These are phyloP conservation scores for Tetragonisca angustula DNA, from an alignment of 2,888 invertebrate species.

Conservation along the genomic window DNA sequence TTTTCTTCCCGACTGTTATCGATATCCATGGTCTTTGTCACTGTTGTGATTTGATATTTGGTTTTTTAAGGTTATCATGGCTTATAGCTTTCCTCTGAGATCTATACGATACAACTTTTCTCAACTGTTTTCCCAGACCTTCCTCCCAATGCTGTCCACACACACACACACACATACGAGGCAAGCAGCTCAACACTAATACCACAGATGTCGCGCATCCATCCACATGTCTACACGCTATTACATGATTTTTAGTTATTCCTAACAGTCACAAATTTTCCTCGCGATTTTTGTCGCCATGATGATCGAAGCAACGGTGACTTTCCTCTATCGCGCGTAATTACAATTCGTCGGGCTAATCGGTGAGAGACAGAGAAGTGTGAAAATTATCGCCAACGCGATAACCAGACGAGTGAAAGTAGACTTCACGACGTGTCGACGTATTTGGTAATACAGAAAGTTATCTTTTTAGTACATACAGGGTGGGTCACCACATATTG, in stretches of 20 bases:
- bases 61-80: too few species aligned
- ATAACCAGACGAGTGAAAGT: background rate
- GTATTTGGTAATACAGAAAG: background rate
- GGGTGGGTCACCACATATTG: too few species aligned
- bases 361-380: background rate
- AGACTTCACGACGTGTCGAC: background rate
- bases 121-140: too few species aligned
- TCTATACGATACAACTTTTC: too few species aligned
- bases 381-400: background rate
- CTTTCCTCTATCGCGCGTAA: slow-evolving; percentile 23
- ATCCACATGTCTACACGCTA: too few species aligned
- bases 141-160: too few species aligned
- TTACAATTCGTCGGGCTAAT: background rate
- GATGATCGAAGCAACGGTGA: slow-evolving; percentile 34
- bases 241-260: too few species aligned
- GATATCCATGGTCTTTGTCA: background rate
- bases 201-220: too few species aligned
- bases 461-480: background rate
- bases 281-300: background rate
- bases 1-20: background rate
- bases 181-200: too few species aligned
- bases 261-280: slow-evolving; percentile 4
- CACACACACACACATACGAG: too few species aligned
- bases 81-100: too few species aligned
- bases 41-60: too few species aligned